phyloP scores from a whole-genome alignment of 2,888 invertebrate species.

The Agonum fuliginosum region DNA sequence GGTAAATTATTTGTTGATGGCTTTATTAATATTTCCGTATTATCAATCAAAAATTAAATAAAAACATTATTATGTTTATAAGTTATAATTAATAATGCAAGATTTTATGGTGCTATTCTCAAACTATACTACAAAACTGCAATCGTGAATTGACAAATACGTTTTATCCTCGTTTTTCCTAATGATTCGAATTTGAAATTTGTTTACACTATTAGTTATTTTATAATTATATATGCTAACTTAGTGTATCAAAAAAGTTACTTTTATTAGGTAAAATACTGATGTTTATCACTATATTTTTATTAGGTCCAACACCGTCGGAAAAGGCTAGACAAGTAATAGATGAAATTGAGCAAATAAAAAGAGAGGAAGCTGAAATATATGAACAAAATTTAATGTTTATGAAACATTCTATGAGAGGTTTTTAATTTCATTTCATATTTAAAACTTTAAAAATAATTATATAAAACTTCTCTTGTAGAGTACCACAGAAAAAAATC shows the following conservation, averaged over 20 bases:
- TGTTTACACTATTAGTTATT: too few species aligned
- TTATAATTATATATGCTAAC: too few species aligned
- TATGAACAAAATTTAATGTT: constrained; percentile 19
- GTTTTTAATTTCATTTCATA: background rate
- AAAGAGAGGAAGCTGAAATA: constrained; percentile 63
- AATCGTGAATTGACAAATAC: too few species aligned
- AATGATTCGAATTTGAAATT: too few species aligned
- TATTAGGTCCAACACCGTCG: constrained; percentile 64
- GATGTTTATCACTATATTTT: background rate
- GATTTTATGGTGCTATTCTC: too few species aligned
- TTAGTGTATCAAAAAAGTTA: background rate
- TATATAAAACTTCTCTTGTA: constrained; percentile 3
- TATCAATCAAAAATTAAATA: too few species aligned
- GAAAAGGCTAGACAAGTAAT: constrained; percentile 69
- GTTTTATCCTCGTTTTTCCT: too few species aligned
- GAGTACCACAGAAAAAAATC: background rate
- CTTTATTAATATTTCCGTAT: too few species aligned
- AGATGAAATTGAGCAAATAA: constrained; percentile 70
- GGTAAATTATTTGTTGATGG: too few species aligned
- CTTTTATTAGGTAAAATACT: background rate
- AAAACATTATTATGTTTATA: too few species aligned
- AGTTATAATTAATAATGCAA: too few species aligned
- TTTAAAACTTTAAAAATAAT: background rate
- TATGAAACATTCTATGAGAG: constrained; percentile 21
- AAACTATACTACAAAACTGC: too few species aligned